Conservation (phyloP, 2,113 vertebrate species). For the Arenaria interpres region DNA sequence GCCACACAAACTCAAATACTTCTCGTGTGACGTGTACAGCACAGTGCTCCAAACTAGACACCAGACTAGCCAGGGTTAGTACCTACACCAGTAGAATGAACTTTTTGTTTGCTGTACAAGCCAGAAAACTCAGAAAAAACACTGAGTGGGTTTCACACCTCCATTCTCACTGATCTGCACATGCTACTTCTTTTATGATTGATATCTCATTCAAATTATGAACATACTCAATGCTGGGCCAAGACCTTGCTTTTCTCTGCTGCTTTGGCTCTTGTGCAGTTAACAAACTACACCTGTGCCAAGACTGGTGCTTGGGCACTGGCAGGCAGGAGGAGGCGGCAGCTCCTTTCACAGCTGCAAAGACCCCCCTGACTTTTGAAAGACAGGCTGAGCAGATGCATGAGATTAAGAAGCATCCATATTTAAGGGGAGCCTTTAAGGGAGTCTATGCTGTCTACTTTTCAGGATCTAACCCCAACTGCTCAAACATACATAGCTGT, state of each 20-base stretch:
- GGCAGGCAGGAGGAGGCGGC: neutral
- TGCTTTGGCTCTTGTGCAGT: neutral
- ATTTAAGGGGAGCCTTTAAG: neutral
- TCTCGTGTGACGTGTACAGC: accelerated
- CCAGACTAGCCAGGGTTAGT: neutral
- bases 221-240: neutral
- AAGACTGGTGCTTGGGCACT: neutral
- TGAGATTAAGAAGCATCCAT: neutral
- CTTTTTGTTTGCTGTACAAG: neutral
- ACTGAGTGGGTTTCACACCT: neutral
- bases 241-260: neutral
- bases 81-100: neutral
- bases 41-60: neutral
- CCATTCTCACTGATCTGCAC: neutral
- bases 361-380: neutral
- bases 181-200: neutral
- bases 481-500: neutral
- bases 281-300: neutral
- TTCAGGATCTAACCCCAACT: neutral
- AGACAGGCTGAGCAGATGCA: neutral
- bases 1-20: neutral
- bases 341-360: neutral
- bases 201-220: neutral
- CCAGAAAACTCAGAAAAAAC: neutral
- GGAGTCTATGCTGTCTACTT: neutral